Evolutionary conservation across 2,888 invertebrate genomes (phyloP).

Genomic region (Pachydiplax longipennis): DNA sequence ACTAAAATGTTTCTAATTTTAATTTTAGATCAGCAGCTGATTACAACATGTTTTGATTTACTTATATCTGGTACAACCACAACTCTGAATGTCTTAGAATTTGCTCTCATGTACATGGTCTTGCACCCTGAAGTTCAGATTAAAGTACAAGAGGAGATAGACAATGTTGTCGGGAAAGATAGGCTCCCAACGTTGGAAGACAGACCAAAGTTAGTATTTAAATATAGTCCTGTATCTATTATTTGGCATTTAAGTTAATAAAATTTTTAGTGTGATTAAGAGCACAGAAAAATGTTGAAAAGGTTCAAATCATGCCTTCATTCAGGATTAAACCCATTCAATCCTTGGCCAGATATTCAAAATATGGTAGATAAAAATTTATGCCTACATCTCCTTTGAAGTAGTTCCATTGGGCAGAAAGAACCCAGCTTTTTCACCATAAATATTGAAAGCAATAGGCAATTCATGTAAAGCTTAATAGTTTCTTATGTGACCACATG

Average conservation of each 20-base stretch:
- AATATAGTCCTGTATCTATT: neutral
- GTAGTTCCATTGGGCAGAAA: no score
- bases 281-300: neutral
- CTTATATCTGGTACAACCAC: slow-evolving; percentile 2
- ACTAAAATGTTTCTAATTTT: neutral
- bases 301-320: no score
- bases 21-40: neutral
- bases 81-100: neutral
- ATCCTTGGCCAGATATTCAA: no score
- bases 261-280: neutral
- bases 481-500: no score
- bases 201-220: slow-evolving; percentile 4
- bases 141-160: slow-evolving; percentile 15
- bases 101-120: slow-evolving; percentile 16
- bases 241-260: neutral
- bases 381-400: no score
- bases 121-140: slow-evolving; percentile 21
- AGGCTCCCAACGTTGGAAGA: slow-evolving; percentile 5
- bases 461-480: no score
- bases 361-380: no score
- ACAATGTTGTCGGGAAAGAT: neutral
- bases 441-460: no score
- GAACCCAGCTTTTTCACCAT: no score
- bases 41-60: slow-evolving; percentile 17
- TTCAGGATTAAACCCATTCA: no score